Evolutionary conservation across 92 coral and sea anemone genomes (phyloP).

Genomic region (Desmophyllum pertusum): DNA sequence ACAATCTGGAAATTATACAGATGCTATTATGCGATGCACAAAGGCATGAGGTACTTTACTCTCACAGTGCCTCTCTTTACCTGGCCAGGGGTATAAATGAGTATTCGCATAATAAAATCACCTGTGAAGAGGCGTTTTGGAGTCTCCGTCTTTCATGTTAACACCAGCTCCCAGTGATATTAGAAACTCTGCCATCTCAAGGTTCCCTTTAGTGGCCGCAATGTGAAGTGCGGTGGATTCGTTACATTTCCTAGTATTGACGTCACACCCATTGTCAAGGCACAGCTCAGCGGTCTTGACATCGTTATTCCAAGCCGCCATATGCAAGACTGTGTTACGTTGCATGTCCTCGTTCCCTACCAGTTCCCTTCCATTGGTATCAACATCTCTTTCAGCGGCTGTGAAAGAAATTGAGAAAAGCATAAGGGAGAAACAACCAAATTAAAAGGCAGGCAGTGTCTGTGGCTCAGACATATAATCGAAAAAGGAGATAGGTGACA

Average conservation of each 20-base stretch:
- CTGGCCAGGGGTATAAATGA: no score
- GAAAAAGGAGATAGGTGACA: no score
- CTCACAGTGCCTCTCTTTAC: no score
- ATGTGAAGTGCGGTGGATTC: constrained; percentile 62
- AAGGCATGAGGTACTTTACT: no score
- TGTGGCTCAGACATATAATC: no score
- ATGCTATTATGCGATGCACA: no score
- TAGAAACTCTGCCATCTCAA: constrained; percentile 57
- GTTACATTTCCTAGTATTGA: constrained; percentile 36
- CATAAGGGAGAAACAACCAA: no score
- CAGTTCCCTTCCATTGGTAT: constrained; percentile 15
- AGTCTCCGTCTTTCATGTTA: constrained; percentile 48
- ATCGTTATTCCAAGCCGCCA: constrained; percentile 56
- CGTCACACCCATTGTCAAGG: constrained; percentile 62
- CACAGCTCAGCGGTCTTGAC: constrained; percentile 44
- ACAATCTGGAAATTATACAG: no score
- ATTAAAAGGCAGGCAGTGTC: no score
- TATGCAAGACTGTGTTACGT: constrained; percentile 61
- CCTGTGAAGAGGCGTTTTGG: constrained; percentile 78
- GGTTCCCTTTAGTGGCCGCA: constrained; percentile 63
- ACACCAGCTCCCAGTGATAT: constrained; percentile 62
- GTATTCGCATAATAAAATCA: neutral
- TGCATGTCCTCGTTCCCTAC: constrained; percentile 51
- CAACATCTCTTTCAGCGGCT: constrained; percentile 37
- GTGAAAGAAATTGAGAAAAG: neutral